Percentiles rank a stretch among this genome's conserved stretches.
These are phyloP conservation scores for Narcine bancroftii DNA, from an alignment of 2,113 vertebrate species.

Conservation along the genomic window DNA sequence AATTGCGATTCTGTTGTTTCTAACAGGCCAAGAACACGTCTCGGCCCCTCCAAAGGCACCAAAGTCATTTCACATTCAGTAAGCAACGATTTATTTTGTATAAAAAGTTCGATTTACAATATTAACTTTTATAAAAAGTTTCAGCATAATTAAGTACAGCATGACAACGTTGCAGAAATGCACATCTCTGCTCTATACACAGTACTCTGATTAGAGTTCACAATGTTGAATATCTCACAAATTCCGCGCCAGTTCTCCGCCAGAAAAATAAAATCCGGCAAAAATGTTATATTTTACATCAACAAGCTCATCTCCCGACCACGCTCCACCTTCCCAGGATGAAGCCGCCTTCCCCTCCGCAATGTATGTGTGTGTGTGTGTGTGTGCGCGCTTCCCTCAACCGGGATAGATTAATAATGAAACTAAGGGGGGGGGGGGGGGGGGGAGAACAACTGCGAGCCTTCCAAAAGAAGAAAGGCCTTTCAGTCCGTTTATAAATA, in stretches of 20 bases:
- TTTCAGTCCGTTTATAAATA: constrained; percentile 97
- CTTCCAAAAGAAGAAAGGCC: constrained; percentile 91
- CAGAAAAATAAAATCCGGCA: constrained; percentile 73
- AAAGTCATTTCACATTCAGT: background rate
- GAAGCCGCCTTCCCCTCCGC: constrained; percentile 56
- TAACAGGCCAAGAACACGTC: background rate
- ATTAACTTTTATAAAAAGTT: constrained; percentile 99
- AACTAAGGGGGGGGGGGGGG: constrained; percentile 40
- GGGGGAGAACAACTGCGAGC: constrained; percentile 52
- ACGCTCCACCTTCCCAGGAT: constrained; percentile 91
- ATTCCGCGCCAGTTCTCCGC: constrained; percentile 77
- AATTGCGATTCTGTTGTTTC: background rate
- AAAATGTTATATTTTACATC: constrained; percentile 73
- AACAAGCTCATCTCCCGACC: constrained; percentile 78
- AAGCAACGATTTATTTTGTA: constrained; percentile 95
- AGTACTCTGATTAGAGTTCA: constrained; percentile 77
- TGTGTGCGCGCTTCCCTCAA: constrained; percentile 54
- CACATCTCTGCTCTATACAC: constrained; percentile 92
- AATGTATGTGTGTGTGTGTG: background rate
- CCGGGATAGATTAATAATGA: constrained; percentile 76
- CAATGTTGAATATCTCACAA: constrained; percentile 53
- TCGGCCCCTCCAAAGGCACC: background rate
- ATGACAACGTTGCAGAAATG: constrained; percentile 93
- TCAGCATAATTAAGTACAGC: constrained; percentile 97
- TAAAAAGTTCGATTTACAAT: constrained; percentile 97